These are phyloP conservation scores for Chunga burmeisteri DNA, from an alignment of 2,113 vertebrate species.

Conservation along the genomic window DNA sequence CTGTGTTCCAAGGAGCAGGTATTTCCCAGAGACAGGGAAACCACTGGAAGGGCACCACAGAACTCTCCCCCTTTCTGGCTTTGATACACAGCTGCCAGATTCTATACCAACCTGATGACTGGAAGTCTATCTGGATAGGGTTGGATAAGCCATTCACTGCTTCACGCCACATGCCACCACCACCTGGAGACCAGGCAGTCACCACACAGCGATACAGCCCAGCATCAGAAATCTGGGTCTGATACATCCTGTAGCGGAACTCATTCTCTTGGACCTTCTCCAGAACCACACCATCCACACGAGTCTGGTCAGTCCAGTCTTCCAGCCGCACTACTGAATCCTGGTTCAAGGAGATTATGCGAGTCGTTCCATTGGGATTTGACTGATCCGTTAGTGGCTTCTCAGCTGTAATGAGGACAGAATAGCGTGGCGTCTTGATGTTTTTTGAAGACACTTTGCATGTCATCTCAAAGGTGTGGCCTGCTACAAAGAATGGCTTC, in stretches of 20 bases:
- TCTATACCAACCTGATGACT: constrained; percentile 82
- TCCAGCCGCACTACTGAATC: constrained; percentile 86
- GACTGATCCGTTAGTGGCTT: constrained; percentile 67
- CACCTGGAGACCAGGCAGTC: constrained; percentile 86
- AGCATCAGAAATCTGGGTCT: constrained; percentile 86
- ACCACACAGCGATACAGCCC: constrained; percentile 90
- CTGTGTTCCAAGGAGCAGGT: background rate
- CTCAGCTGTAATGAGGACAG: constrained; percentile 85
- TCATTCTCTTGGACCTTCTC: constrained; percentile 86
- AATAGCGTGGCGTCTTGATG: constrained; percentile 86
- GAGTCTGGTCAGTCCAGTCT: constrained; percentile 80
- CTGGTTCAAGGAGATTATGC: constrained; percentile 86
- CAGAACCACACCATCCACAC: constrained; percentile 85
- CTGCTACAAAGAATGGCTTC: constrained; percentile 84
- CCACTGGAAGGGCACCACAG: background rate
- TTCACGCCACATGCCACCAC: constrained; percentile 80
- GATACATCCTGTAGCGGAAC: constrained; percentile 89
- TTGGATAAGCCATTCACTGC: constrained; percentile 83
- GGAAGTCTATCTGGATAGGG: constrained; percentile 87
- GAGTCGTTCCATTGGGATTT: constrained; percentile 64
- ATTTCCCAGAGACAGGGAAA: background rate
- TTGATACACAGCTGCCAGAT: background rate
- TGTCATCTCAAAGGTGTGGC: constrained; percentile 95
- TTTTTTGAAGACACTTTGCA: constrained; percentile 84
- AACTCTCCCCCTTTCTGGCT: background rate